These are phyloP conservation scores for Aleiodes sp. DNA, from an alignment of 1,140 invertebrate species.

Conservation along the genomic window DNA sequence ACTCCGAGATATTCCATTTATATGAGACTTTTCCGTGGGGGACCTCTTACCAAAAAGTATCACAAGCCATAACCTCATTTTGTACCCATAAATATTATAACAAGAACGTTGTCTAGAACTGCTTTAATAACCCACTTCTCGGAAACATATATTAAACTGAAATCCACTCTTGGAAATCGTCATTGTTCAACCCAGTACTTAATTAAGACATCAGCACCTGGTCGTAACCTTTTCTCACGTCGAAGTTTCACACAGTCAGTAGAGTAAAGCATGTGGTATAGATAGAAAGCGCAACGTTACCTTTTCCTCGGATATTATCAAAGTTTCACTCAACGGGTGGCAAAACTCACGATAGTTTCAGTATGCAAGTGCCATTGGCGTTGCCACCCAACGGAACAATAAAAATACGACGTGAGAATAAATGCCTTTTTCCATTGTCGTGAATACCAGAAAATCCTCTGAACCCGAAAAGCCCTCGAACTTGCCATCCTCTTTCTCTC, in stretches of 20 bases:
- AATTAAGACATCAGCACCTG: constrained; percentile 46
- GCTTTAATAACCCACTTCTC: not conserved
- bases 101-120: too few relatives aligned
- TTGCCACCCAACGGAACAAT: constrained; percentile 35
- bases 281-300: too few relatives aligned
- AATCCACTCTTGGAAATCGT: constrained; percentile 2
- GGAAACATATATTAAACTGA: not conserved
- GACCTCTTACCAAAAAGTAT: too few relatives aligned
- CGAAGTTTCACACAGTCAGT: constrained; percentile 20
- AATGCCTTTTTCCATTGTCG: constrained; percentile 44
- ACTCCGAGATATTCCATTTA: too few relatives aligned
- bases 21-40: too few relatives aligned
- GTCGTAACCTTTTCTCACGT: constrained; percentile 32
- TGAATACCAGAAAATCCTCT: constrained; percentile 23
- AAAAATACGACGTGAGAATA: constrained; percentile 48
- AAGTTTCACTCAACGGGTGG: constrained; percentile 43
- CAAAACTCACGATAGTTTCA: not conserved
- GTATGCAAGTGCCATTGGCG: not conserved
- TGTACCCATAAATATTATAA: too few relatives aligned
- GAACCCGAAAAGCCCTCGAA: constrained; percentile 23
- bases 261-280: too few relatives aligned
- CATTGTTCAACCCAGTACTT: constrained; percentile 34
- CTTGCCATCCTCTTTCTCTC: constrained; percentile 30
- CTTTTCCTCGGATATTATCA: constrained; percentile 54
- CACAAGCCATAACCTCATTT: too few relatives aligned